These are phyloP conservation scores for Lucinisca nassula DNA, from an alignment of 2,888 invertebrate species.

Conservation along the genomic window DNA sequence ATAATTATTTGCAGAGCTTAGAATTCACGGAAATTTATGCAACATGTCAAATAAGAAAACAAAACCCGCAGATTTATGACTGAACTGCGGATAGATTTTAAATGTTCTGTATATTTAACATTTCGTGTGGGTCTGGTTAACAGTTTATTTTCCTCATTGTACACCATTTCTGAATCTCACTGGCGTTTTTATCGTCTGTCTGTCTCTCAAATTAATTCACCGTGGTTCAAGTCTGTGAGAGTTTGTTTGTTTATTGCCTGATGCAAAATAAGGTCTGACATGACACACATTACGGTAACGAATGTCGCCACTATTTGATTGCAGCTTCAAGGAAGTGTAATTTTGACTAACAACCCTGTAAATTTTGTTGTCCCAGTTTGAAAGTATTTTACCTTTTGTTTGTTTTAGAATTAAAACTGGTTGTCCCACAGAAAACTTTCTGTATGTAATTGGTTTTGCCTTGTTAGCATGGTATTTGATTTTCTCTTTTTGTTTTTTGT, in stretches of 20 bases:
- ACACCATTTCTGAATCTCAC: background rate
- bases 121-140: no score
- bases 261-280: constrained; percentile 5
- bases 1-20: no score
- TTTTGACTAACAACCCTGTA: constrained; percentile 21
- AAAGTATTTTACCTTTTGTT: background rate
- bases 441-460: background rate
- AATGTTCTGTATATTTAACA: no score
- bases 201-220: background rate
- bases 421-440: constrained; percentile 7
- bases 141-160: background rate
- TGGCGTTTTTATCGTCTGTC: background rate
- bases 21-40: no score
- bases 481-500: background rate
- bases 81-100: no score
- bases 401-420: constrained; percentile 14
- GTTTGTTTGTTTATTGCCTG: background rate
- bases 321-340: background rate
- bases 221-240: background rate
- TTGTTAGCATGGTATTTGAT: constrained; percentile 12
- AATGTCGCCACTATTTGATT: background rate
- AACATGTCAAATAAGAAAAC: no score
- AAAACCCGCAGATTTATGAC: no score
- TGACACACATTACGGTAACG: constrained; percentile 5
- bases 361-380: background rate